Conservation (phyloP, 2,113 vertebrate genomes). For the Dendrocopos noguchii region DNA sequence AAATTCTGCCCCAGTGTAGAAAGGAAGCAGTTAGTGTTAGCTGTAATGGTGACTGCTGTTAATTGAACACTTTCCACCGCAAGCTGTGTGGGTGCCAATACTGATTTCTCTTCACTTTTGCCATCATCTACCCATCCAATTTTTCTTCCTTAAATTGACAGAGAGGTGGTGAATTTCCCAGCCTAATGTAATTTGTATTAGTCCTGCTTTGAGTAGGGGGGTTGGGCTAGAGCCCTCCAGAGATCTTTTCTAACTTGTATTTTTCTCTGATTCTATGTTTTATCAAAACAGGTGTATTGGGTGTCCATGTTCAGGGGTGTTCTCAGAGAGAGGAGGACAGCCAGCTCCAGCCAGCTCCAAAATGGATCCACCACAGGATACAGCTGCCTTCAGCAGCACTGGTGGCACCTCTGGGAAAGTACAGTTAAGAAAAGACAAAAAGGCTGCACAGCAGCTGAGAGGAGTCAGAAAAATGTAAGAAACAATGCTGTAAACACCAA, state of each 20-base stretch:
- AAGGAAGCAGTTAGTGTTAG: not conserved
- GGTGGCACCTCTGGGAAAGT: not conserved
- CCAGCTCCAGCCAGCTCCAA: not conserved
- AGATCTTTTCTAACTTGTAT: not conserved
- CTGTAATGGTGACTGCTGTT: not conserved
- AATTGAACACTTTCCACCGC: not conserved
- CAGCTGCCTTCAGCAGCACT: not conserved
- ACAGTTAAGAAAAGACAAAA: not conserved
- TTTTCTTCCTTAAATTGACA: not conserved
- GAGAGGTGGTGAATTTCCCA: not conserved
- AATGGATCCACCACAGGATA: not conserved
- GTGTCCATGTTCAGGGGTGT: not conserved
- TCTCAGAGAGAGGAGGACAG: not conserved
- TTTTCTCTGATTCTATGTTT: not conserved
- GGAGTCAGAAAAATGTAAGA: not conserved
- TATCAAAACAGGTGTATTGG: not conserved
- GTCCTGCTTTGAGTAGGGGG: not conserved
- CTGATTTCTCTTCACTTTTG: not conserved
- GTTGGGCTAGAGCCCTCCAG: not conserved
- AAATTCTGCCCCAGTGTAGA: slow-evolving; percentile 2
- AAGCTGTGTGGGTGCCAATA: not conserved
- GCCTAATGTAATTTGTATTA: not conserved
- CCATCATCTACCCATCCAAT: not conserved
- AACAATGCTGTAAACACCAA: not conserved
- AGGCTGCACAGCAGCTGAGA: not conserved